phyloP scores from a whole-genome alignment of 2,113 vertebrate genomes.

The Pteruthius melanotis region DNA sequence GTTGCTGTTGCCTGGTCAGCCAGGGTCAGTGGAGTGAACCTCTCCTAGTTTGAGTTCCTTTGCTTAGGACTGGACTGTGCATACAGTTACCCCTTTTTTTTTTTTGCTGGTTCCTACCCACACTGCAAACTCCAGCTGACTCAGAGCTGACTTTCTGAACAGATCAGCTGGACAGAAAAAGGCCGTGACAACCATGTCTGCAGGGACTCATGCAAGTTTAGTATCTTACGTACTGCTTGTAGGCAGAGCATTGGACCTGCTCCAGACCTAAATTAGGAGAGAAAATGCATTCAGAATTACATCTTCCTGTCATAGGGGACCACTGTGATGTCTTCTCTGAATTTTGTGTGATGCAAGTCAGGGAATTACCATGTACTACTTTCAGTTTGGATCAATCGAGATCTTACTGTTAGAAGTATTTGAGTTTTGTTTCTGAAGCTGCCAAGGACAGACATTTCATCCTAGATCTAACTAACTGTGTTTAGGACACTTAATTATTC shows the following conservation, averaged over 20 bases:
- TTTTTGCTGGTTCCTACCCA: neutral
- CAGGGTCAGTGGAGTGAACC: neutral
- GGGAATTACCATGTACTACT: neutral
- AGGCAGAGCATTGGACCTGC: neutral
- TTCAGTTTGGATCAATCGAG: neutral
- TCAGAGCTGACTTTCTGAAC: constrained; percentile 7
- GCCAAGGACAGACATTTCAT: neutral
- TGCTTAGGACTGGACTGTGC: neutral
- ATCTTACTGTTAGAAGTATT: neutral
- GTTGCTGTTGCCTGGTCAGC: neutral
- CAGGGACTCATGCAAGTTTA: neutral
- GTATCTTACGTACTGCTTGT: neutral
- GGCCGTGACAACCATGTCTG: neutral
- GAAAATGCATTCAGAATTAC: neutral
- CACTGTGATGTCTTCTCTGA: neutral
- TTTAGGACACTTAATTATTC: neutral
- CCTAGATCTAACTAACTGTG: neutral
- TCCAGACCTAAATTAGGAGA: neutral
- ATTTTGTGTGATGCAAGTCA: neutral
- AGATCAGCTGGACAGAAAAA: neutral
- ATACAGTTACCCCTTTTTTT: too few species aligned
- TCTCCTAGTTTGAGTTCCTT: neutral
- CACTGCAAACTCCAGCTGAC: neutral
- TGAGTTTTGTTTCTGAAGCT: neutral
- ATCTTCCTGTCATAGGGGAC: neutral